Base-by-base conservation (phyloP, 2,797 vertebrate genomes). In the Oophaga sylvatica region DNA sequence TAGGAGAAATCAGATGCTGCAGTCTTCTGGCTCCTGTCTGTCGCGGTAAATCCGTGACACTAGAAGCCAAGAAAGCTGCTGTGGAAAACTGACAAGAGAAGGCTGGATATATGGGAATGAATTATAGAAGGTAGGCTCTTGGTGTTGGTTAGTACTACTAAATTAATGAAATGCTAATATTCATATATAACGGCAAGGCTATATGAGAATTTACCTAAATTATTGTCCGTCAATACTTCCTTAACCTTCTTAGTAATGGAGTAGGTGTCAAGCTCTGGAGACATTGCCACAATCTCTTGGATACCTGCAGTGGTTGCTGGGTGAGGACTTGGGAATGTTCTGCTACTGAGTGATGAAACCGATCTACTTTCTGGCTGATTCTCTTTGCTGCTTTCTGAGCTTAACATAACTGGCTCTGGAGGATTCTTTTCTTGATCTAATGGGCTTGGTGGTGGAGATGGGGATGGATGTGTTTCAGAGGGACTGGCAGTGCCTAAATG, bases 171-270 rank as follows among this genome's bases (percentile, higher is more conserved):
- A 4, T 77, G 17, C 48, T 3, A 2, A 20, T n/a, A 1, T 77
- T 45, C 41, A 63, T 35, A 81, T 35, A 45, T 73, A 17, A 65
- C 45, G 59, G 19, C 31, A 81, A 60, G 15, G 22, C 73, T 76
- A 57, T 80, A 31, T 12, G 12, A 62, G 63, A 82, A 91, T 0
- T 84, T 94, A 99, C 98, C 98, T 87, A 99, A 94, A 92, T 99
- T 99, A 94, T 99, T 99, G 95, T 99, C 98, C 0, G 97, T 99
- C 90, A 99, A 95, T 91, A 99, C 98, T 91, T 99, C 98, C 92
- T 99, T 99, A 91, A 99, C 97, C 91, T 97, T 97, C 94, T 99
- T 99, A 91, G 98, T 99, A 94, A 99, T 99, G 93, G 94, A 93
- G 65, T 99, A 99, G 0, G 98, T 99, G 94, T 99, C 98, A 84